Conservation (phyloP, 2,888 invertebrate genomes). For the Meiosimyza decipiens region DNA sequence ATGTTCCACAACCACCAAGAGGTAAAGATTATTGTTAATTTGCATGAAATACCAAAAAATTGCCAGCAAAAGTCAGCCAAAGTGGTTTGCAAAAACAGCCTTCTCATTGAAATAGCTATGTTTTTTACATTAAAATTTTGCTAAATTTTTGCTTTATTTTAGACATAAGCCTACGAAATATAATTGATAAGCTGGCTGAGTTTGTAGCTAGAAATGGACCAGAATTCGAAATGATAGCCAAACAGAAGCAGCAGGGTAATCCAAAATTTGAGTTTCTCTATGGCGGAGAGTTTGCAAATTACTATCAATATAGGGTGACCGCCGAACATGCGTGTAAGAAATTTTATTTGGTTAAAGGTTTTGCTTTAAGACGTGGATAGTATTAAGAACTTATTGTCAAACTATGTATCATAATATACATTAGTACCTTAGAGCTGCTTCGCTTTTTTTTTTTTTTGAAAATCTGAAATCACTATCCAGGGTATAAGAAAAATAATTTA, state of each 20-base stretch:
- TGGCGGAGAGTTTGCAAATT: constrained; percentile 94
- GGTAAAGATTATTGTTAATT: constrained; percentile 37
- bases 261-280: constrained; percentile 97
- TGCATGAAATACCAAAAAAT: no score
- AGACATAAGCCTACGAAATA: constrained; percentile 94
- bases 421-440: no score
- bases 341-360: constrained; percentile 31
- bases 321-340: constrained; percentile 92
- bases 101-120: neutral
- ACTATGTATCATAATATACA: no score
- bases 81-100: no score
- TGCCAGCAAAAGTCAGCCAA: no score
- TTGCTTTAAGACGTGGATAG: neutral
- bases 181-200: constrained; percentile 98
- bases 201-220: constrained; percentile 99
- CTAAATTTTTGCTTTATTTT: constrained; percentile 35
- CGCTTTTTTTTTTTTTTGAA: no score
- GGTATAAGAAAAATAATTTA: no score
- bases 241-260: constrained; percentile 97
- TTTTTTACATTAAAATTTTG: neutral
- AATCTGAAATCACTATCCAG: no score
- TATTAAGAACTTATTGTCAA: neutral
- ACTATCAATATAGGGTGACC: constrained; percentile 96
- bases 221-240: constrained; percentile 99
- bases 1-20: constrained; percentile 46